A percentile compares a stretch with the other conserved stretches of the same genome.
Conservation (phyloP, 2,797 vertebrate genomes). For the Lutjanus campechanus region DNA sequence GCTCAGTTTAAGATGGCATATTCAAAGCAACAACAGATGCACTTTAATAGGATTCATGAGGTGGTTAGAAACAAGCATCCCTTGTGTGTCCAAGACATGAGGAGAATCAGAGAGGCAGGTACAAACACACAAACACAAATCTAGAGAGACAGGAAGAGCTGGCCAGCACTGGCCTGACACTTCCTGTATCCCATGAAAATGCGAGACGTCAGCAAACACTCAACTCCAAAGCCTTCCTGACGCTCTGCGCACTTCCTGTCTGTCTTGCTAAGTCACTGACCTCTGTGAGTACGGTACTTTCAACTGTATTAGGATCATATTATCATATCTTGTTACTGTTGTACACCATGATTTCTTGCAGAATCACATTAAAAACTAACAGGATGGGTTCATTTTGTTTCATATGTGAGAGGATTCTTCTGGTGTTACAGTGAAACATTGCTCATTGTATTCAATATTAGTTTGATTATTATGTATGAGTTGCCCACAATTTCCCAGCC, state of each 20-base stretch:
- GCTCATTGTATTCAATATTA: not conserved
- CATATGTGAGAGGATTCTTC: not conserved
- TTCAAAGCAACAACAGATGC: slow-evolving; percentile 37
- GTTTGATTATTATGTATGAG: not conserved
- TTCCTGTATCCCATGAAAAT: slow-evolving; percentile 65
- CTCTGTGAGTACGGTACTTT: not conserved
- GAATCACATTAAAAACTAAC: too few relatives aligned
- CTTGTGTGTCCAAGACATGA: slow-evolving; percentile 4
- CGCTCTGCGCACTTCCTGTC: slow-evolving; percentile 41
- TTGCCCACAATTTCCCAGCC: not conserved
- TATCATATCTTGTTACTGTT: not conserved
- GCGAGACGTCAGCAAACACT: slow-evolving; percentile 49
- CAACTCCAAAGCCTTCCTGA: slow-evolving; percentile 48
- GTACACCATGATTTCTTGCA: too few relatives aligned
- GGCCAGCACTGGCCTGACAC: slow-evolving; percentile 22
- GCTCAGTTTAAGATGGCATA: not conserved
- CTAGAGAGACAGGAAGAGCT: slow-evolving; percentile 45
- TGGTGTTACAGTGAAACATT: not conserved
- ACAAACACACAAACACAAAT: slow-evolving; percentile 33
- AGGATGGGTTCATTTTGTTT: not conserved
- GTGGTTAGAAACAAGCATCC: slow-evolving; percentile 9
- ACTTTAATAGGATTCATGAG: slow-evolving; percentile 24
- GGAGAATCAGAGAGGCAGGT: slow-evolving; percentile 14
- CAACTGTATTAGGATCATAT: not conserved
- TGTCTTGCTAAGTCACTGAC: slow-evolving; percentile 15